Percentiles rank a stretch among this genome's conserved stretches.
phyloP scores from a whole-genome alignment of 1,140 invertebrate genomes.

The Hyles vespertilio region DNA sequence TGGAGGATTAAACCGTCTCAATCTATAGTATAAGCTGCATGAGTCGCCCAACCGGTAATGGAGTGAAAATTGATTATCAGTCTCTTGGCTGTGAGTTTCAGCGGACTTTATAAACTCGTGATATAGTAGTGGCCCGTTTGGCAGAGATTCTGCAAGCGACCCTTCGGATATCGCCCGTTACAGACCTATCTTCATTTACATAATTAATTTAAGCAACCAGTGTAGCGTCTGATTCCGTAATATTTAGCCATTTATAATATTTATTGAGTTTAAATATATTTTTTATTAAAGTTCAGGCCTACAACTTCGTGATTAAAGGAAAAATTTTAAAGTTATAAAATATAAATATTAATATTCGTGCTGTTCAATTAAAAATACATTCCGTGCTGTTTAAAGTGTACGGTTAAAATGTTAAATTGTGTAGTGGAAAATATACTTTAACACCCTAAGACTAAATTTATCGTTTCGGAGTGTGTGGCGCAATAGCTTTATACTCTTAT shows the following conservation, averaged over 20 bases:
- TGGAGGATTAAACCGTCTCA: not conserved
- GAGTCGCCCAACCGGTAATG: not conserved
- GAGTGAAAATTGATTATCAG: constrained; percentile 1
- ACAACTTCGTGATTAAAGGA: too few species aligned
- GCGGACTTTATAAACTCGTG: not conserved
- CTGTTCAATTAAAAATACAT: constrained; percentile 13
- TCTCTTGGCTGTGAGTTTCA: not conserved
- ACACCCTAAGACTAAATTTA: constrained; percentile 16
- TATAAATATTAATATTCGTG: too few species aligned
- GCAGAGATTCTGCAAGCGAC: constrained; percentile 30
- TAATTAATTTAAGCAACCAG: constrained; percentile 37
- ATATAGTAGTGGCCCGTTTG: constrained; percentile 1
- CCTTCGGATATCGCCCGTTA: constrained; percentile 33
- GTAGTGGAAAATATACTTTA: constrained; percentile 31
- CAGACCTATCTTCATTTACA: constrained; percentile 44
- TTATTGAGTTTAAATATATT: too few species aligned
- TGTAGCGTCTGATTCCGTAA: not conserved
- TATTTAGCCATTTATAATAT: too few species aligned
- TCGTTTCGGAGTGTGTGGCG: constrained; percentile 5
- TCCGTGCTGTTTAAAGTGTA: constrained; percentile 29
- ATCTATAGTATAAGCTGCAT: not conserved
- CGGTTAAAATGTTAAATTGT: constrained; percentile 36
- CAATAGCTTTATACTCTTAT: constrained; percentile 34
- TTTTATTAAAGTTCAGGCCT: too few species aligned
- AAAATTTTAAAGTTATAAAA: too few species aligned